These are phyloP conservation scores for Percopsis omiscomaycus DNA, from an alignment of 2,797 vertebrate species.

Conservation along the genomic window DNA sequence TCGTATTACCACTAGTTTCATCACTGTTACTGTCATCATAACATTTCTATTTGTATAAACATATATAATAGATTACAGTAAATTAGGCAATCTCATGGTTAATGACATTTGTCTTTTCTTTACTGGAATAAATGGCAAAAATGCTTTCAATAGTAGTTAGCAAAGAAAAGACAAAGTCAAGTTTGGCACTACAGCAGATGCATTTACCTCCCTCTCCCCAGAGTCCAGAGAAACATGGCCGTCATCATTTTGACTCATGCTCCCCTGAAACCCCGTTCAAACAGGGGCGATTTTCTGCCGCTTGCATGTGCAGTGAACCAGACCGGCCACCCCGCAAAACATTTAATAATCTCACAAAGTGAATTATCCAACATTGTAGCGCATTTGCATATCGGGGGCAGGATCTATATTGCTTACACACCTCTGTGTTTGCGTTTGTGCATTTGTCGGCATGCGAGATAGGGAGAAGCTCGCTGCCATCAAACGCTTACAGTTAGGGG, in stretches of 20 bases:
- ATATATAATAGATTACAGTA: not conserved
- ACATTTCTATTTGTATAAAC: too few relatives aligned
- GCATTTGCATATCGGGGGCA: constrained; percentile 68
- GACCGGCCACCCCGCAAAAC: constrained; percentile 49
- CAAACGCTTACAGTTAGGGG: constrained; percentile 19
- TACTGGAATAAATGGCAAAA: not conserved
- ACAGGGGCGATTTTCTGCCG: constrained; percentile 52
- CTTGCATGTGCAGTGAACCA: constrained; percentile 60
- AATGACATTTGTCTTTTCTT: constrained; percentile 1
- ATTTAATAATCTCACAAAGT: constrained; percentile 66
- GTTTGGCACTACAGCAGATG: constrained; percentile 16
- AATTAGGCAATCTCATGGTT: not conserved
- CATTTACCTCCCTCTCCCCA: constrained; percentile 12
- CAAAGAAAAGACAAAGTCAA: constrained; percentile 5
- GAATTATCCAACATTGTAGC: constrained; percentile 43
- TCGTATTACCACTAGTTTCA: too few relatives aligned
- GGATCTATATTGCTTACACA: constrained; percentile 49
- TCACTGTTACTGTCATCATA: too few relatives aligned
- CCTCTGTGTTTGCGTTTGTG: constrained; percentile 46
- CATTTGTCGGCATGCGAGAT: constrained; percentile 30
- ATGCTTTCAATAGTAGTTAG: constrained; percentile 14
- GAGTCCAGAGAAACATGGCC: constrained; percentile 10
- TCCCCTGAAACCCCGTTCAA: constrained; percentile 49
- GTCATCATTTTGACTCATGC: constrained; percentile 42
- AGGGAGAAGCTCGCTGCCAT: constrained; percentile 34